Evolutionary conservation across 92 coral and sea anemone species (phyloP), one percentile per base, ranked within the genome.

Genomic region (Siderastrea siderea): DNA sequence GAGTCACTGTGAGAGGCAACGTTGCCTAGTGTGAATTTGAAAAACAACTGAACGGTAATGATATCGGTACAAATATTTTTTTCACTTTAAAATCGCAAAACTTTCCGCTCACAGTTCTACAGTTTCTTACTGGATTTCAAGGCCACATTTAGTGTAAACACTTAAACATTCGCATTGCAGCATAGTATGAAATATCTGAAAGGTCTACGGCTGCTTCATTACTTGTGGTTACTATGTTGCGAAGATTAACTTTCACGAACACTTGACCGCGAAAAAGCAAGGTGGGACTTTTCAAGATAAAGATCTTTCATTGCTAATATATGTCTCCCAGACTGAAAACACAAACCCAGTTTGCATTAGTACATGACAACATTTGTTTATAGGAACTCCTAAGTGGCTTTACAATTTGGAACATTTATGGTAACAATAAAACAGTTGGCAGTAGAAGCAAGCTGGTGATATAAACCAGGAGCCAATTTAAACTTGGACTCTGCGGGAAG

Each of bases 361-460:
- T 71, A 26, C n/a, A 60, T 43, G 49, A 54, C 54, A 16, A 62
- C 62, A 12, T 26, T 67, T 72, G 87, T 84, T 84, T 84, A 84
- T 73, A 73, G 48, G 62, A 62, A 45, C 87, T 72, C 64, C 72
- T 47, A 59, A 73, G 80, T 71, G 63, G 63, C 72, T 74, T 84
- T 73, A 48, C 72, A 84, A 52, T 73, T 84, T 46, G n/a, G 77
- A 69, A 69, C 45, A 46, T 82, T 47, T 58, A 26, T 13, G 1
- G 72, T 44, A 63, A 84, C 80, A 84, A 84, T 72, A 26, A 64
- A 84, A 84, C 80, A 74, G 87, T 73, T 62, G 87, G 85, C 19
- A 5, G 17, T 13, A 47, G 71, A 19, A 19, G 83, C 57, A 61
- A 78, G 46, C 53, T 58, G 87, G 64, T 12, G 73, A 73, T 4